Evolutionary conservation across 2,888 invertebrate genomes (phyloP).

Genomic region (Stratiomys singularior): DNA sequence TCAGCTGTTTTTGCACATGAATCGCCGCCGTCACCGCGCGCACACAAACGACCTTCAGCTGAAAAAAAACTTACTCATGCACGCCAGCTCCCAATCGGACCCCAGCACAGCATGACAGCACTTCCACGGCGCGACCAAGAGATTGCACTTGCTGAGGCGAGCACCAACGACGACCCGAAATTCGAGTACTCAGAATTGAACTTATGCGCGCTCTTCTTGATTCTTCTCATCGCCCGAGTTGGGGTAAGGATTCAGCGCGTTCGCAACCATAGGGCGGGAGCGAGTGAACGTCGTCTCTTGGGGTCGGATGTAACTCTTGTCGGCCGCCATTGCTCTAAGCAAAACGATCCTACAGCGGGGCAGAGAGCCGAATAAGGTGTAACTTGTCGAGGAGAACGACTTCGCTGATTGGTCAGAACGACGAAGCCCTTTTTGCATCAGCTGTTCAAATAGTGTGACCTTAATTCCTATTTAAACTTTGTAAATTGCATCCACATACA

Average conservation of each 20-base stretch:
- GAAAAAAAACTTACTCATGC: neutral
- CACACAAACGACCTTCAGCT: conserved; percentile 27
- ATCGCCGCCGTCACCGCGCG: neutral
- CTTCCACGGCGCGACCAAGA: neutral
- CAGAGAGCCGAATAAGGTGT: no score
- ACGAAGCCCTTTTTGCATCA: conserved; percentile 32
- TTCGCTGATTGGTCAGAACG: conserved; percentile 18
- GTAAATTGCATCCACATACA: neutral
- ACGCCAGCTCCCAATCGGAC: neutral
- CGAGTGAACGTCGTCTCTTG: no score
- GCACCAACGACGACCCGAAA: neutral
- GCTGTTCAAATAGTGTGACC: conserved; percentile 27
- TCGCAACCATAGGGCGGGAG: no score
- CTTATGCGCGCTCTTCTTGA: no score
- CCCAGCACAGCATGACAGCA: neutral
- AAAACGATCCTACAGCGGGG: no score
- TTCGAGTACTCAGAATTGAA: neutral
- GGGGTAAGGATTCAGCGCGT: no score
- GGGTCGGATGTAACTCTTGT: no score
- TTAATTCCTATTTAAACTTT: neutral
- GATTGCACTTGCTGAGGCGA: neutral
- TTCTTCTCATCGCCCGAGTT: no score
- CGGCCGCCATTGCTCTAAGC: no score
- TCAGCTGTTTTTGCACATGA: conserved; percentile 32
- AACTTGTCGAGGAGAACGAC: neutral